Base-by-base conservation (phyloP, 2,888 invertebrate genomes). In the Formica aserva region DNA sequence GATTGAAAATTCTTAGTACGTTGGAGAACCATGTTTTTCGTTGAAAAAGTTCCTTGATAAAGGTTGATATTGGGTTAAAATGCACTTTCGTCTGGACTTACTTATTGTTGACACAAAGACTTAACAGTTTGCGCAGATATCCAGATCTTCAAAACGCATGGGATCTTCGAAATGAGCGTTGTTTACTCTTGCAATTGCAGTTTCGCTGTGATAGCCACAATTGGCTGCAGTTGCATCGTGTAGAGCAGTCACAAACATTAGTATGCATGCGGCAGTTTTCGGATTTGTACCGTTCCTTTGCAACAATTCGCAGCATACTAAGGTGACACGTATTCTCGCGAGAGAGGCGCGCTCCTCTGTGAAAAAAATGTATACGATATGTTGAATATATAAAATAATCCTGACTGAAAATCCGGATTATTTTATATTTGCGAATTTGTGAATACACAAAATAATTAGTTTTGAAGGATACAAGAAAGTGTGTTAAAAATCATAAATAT, bases 291-390 rank as follows among this genome's bases (percentile, higher is more conserved):
- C 38, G 38, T 75, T 55, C 26, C 41, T 74, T 82, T 45, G 35
- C 52, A 57, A 57, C 62, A 32, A n/a, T 75, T 15, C 32, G 66
- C 72, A 60, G 60, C 35, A 35, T 67, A 48, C 48, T 91, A 92
- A 88, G 90, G 91, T 84, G 88, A 80, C 90, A 88, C 86, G 85
- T 89, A 92, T 81, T 92, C 91, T 32, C 90, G 90, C 11, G 89
- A 76, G 69, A 88, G 89, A 52, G 89, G 90, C 83, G 90, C 92
- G 86, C 88, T 90, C 88, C 92, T 92, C 92, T 90, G 85, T 41
- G 89, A 87, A 32, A 29, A 38, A 75, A 63, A 87, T 87, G 90
- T 84, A 92, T 92, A 88, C 88, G 84, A n/a, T 32, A 15, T 4
- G 13, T 72, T 62, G 2, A 22, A 45, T 48, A 41, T 41, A 26